phyloP scores from a whole-genome alignment of 1,140 invertebrate species.

The Mesaphorura yosii region DNA sequence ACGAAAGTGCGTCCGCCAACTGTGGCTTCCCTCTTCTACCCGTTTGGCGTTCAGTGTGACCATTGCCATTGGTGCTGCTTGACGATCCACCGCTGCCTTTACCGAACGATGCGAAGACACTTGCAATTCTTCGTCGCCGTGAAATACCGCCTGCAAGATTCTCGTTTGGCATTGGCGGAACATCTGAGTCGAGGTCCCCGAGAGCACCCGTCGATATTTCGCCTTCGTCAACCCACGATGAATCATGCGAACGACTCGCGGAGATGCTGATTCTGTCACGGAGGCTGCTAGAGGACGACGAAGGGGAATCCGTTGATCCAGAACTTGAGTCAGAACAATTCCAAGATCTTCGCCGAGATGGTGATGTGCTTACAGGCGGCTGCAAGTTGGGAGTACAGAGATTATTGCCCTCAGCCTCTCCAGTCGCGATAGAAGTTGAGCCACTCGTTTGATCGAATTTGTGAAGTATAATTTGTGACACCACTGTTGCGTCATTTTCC shows the following conservation, averaged over 20 bases:
- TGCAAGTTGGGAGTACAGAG: background rate
- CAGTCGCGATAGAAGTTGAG: background rate
- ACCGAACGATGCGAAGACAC: slow-evolving; percentile 33
- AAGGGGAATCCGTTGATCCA: slow-evolving; percentile 16
- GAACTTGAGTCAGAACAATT: slow-evolving; percentile 15
- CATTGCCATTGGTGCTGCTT: slow-evolving; percentile 6
- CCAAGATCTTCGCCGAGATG: slow-evolving; percentile 25
- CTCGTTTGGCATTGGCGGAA: slow-evolving; percentile 5
- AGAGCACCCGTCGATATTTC: slow-evolving; percentile 32
- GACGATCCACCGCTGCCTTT: slow-evolving; percentile 23
- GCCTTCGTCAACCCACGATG: slow-evolving; percentile 31
- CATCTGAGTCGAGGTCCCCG: slow-evolving; percentile 33
- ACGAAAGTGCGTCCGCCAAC: background rate
- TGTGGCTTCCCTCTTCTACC: background rate
- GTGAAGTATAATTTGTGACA: background rate
- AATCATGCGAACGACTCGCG: background rate
- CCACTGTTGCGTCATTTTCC: background rate
- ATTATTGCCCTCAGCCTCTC: background rate
- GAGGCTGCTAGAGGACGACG: background rate
- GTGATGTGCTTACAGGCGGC: background rate
- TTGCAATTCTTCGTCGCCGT: slow-evolving; percentile 5
- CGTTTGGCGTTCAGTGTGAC: background rate
- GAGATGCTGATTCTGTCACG: background rate
- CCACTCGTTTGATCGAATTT: background rate
- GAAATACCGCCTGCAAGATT: background rate